phyloP scores from a whole-genome alignment of 2,113 vertebrate genomes.

The Tursiops truncatus region DNA sequence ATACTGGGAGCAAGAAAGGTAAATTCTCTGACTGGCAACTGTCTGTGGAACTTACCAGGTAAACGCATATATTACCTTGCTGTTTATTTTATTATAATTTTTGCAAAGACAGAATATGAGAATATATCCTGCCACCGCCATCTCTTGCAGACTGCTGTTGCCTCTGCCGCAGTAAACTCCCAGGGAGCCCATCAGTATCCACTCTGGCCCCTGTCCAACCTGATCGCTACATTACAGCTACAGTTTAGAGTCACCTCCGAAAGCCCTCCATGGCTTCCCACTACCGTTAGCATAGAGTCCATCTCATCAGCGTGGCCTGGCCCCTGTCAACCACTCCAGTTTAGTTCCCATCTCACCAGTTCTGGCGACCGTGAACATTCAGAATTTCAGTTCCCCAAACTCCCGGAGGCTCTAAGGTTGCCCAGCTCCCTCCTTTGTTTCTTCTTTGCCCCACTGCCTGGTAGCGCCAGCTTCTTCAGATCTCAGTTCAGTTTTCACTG shows the following conservation, averaged over 20 bases:
- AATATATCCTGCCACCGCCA: fast-evolving
- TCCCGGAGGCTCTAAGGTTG: neutral
- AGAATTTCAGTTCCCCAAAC: neutral
- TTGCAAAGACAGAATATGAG: neutral
- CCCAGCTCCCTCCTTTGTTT: neutral
- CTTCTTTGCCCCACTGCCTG: neutral
- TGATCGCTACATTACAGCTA: neutral
- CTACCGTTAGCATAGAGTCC: neutral
- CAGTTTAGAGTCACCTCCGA: too few relatives aligned
- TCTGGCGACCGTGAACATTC: neutral
- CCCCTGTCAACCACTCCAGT: neutral
- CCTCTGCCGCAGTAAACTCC: neutral
- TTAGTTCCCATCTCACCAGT: neutral
- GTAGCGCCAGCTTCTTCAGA: neutral
- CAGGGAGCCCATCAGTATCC: neutral
- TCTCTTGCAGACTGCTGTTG: neutral
- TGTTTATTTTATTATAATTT: neutral
- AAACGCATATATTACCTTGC: neutral
- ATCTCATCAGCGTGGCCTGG: neutral
- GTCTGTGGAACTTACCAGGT: neutral
- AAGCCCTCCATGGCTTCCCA: neutral
- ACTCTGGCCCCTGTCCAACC: neutral
- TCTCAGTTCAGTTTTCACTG: neutral
- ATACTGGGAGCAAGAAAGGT: neutral
- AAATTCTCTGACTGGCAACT: neutral